Evolutionary conservation across 2,888 invertebrate genomes (phyloP).

Genomic region (Heliothis peltigera): DNA sequence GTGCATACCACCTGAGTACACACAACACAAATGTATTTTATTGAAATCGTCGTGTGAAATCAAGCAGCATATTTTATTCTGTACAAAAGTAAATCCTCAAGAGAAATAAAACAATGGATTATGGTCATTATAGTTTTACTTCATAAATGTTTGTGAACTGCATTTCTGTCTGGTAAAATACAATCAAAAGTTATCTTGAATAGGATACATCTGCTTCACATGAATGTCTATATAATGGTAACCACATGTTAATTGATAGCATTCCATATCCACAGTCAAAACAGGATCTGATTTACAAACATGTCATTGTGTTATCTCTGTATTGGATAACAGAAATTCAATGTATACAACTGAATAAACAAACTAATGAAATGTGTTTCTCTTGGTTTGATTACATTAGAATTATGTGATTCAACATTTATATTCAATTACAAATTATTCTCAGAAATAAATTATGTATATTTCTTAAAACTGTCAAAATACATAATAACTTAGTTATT

Average conservation of each 20-base stretch:
- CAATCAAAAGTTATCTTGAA: conserved; percentile 23
- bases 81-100: conserved; percentile 10
- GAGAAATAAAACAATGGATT: conserved; percentile 31
- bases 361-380: conserved; percentile 25
- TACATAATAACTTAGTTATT: conserved; percentile 13
- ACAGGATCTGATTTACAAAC: conserved; percentile 36
- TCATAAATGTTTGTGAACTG: conserved; percentile 29
- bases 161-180: conserved; percentile 29
- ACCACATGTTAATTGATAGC: conserved; percentile 28
- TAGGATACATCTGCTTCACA: conserved; percentile 21
- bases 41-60: conserved; percentile 30
- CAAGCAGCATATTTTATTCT: conserved; percentile 15
- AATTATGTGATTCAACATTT: conserved; percentile 15
- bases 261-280: conserved; percentile 41
- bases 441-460: conserved; percentile 6
- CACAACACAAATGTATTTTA: conserved; percentile 17
- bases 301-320: conserved; percentile 35
- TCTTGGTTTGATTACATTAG: conserved; percentile 27
- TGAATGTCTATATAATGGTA: conserved; percentile 15
- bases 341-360: conserved; percentile 76
- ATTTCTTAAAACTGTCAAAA: neutral
- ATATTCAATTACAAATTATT: neutral
- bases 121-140: conserved; percentile 31
- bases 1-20: conserved; percentile 9
- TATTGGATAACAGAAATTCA: conserved; percentile 38